phyloP scores from a whole-genome alignment of 2,888 invertebrate genomes.

The Lasius fuliginosus region DNA sequence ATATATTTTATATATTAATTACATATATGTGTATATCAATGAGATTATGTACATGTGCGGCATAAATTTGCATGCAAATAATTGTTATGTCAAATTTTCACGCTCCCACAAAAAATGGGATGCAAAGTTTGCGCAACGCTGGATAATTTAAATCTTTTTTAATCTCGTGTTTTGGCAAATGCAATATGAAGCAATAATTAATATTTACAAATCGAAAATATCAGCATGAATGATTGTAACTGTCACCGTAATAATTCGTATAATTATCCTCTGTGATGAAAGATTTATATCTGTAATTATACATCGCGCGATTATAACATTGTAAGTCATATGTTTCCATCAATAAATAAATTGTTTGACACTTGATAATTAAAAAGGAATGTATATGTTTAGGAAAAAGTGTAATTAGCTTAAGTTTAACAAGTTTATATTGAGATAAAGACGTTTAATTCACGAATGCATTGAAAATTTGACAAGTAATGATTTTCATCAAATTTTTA shows the following conservation, averaged over 20 bases:
- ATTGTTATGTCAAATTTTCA: not conserved
- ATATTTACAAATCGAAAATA: not conserved
- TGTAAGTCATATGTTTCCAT: not conserved
- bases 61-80: constrained; percentile 4
- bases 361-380: no score
- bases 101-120: not conserved
- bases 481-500: not conserved
- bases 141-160: not conserved
- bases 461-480: not conserved
- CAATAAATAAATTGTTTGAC: not conserved
- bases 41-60: not conserved
- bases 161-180: not conserved
- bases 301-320: constrained; percentile 9
- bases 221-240: not conserved
- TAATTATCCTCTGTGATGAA: constrained; percentile 16
- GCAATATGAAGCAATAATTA: not conserved
- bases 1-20: no score
- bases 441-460: not conserved
- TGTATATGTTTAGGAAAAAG: no score
- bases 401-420: no score
- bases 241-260: not conserved
- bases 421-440: no score
- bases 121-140: not conserved
- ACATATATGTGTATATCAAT: not conserved
- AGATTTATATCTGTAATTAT: constrained; percentile 20